Evolutionary conservation across 1,140 invertebrate genomes (phyloP).

Genomic region (Lepidurus packardi): DNA sequence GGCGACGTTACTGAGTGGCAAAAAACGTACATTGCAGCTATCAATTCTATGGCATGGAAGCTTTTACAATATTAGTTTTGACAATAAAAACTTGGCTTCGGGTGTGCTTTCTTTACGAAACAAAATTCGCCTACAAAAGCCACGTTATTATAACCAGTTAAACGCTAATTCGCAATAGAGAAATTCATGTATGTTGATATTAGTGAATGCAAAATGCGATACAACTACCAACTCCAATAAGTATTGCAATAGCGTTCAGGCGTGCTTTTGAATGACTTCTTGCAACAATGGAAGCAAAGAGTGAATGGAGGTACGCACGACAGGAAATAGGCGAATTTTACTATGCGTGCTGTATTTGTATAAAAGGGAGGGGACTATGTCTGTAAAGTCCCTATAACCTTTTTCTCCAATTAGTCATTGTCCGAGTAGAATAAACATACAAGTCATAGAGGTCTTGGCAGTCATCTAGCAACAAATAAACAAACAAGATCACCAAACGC

Average conservation of each 20-base stretch:
- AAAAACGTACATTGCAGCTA: conserved; percentile 8
- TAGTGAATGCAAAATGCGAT: no score
- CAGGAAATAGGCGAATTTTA: no score
- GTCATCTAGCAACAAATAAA: neutral
- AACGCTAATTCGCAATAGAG: neutral
- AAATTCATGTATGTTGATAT: neutral
- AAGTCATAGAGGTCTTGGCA: neutral
- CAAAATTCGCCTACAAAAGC: neutral
- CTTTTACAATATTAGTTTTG: conserved; percentile 20
- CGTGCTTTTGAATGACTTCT: no score
- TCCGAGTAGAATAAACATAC: neutral
- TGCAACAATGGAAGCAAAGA: no score
- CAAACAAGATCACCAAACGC: neutral
- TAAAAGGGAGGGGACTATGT: no score
- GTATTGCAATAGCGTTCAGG: no score
- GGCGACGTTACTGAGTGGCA: conserved; percentile 16
- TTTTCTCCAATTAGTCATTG: neutral
- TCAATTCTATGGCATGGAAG: conserved; percentile 5
- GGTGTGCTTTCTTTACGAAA: neutral
- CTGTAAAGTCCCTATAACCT: neutral
- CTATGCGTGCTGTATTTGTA: no score
- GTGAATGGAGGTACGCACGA: no score
- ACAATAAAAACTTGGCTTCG: neutral
- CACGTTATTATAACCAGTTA: neutral
- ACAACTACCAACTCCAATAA: no score